phyloP scores from a whole-genome alignment of 64 coral and sea anemone species.

The Catalaphyllia jardinei region DNA sequence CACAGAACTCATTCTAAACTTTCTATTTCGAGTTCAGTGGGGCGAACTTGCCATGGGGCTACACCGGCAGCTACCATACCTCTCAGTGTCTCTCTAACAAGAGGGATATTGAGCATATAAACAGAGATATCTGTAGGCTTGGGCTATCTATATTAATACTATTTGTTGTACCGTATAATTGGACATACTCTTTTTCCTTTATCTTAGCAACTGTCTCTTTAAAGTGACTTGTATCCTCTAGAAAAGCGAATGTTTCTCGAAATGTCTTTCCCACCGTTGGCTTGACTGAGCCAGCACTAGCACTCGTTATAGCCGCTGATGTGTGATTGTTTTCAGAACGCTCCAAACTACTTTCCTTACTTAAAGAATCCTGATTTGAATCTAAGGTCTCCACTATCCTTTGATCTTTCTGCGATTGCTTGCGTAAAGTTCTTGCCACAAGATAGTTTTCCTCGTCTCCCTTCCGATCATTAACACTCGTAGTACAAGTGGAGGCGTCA shows the following conservation, averaged over 20 bases:
- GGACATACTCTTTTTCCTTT: constrained; percentile 65
- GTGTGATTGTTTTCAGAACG: background rate
- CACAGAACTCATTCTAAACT: too few relatives aligned
- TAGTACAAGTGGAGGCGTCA: background rate
- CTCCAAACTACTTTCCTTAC: background rate
- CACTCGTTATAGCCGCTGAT: background rate
- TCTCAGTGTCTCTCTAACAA: too few relatives aligned
- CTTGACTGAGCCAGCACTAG: background rate
- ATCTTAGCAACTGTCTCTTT: constrained; percentile 81
- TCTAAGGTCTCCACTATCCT: background rate
- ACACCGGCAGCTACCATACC: too few relatives aligned
- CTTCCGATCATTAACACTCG: background rate
- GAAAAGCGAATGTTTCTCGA: constrained; percentile 92
- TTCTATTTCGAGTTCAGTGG: too few relatives aligned
- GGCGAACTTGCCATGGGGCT: too few relatives aligned
- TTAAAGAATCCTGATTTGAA: background rate
- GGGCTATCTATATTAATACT: too few relatives aligned
- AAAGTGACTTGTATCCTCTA: constrained; percentile 89
- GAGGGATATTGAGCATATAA: too few relatives aligned
- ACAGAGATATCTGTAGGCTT: too few relatives aligned
- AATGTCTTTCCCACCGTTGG: constrained; percentile 73
- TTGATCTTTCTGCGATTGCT: background rate
- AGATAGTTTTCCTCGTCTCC: background rate
- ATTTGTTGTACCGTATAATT: too few relatives aligned
- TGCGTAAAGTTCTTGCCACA: background rate